Conservation (phyloP, 2,113 vertebrate species). For the Rhegmatorhina hoffmannsi region DNA sequence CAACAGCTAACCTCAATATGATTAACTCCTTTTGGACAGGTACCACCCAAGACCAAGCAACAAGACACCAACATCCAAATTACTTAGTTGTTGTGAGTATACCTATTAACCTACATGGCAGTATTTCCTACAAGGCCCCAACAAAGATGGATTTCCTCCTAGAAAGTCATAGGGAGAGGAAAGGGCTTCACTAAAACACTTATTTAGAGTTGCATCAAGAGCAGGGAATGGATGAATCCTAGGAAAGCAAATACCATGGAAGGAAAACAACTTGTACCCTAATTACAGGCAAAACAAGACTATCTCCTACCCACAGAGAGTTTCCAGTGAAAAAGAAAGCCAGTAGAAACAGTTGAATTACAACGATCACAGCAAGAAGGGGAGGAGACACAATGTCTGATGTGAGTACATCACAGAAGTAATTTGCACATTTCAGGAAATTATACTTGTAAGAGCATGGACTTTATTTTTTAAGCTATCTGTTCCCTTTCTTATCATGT, state of each 20-base stretch:
- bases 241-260: not conserved
- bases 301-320: not conserved
- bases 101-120: rapidly evolving
- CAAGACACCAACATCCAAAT: not conserved
- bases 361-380: not conserved
- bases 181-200: not conserved
- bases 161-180: not conserved
- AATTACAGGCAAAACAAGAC: not conserved
- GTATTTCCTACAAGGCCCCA: not conserved
- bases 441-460: not conserved
- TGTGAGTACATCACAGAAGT: not conserved
- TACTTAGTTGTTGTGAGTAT: not conserved
- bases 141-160: not conserved
- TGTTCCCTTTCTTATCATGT: not conserved
- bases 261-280: not conserved
- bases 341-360: not conserved
- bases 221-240: not conserved
- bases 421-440: not conserved
- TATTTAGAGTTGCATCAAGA: not conserved
- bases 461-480: not conserved
- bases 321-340: not conserved
- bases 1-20: not conserved
- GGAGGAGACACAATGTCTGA: not conserved
- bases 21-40: not conserved
- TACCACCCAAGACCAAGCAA: not conserved